A percentile compares a stretch with the other conserved stretches of the same genome.
These are phyloP conservation scores for Labroides dimidiatus DNA, from an alignment of 2,797 vertebrate genomes.

Conservation along the genomic window DNA sequence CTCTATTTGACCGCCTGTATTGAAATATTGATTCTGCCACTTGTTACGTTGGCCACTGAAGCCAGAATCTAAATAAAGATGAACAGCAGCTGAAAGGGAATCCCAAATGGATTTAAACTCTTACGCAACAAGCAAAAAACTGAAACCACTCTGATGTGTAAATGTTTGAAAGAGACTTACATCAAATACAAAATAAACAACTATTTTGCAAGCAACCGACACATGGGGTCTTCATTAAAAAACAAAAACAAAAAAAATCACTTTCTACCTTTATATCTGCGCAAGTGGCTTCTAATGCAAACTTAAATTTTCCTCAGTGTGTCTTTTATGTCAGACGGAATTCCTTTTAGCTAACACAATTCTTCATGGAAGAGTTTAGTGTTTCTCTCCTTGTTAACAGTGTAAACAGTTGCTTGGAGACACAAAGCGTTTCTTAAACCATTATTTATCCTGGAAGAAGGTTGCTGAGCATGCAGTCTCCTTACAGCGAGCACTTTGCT, in stretches of 20 bases:
- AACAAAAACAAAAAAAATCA: conserved; percentile 5
- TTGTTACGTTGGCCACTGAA: conserved; percentile 57
- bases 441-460: conserved; percentile 48
- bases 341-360: conserved; percentile 26
- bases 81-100: conserved; percentile 28
- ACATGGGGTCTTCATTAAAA: background rate
- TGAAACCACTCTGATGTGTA: conserved; percentile 11
- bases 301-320: conserved; percentile 8
- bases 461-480: conserved; percentile 51
- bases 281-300: background rate
- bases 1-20: conserved; percentile 63
- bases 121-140: conserved; percentile 3
- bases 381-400: conserved; percentile 40
- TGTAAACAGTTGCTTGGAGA: conserved; percentile 49
- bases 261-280: conserved; percentile 9
- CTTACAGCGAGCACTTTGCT: conserved; percentile 21
- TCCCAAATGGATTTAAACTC: conserved; percentile 18
- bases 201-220: conserved; percentile 7
- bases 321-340: conserved; percentile 32
- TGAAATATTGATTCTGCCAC: conserved; percentile 73
- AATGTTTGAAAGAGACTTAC: conserved; percentile 6
- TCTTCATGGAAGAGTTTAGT: conserved; percentile 21
- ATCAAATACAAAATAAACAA: conserved; percentile 13
- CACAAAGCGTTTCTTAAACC: conserved; percentile 47
- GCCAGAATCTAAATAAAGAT: conserved; percentile 53